Base-by-base conservation (phyloP, 2,888 invertebrate species). In the Eutolmus rufibarbis region DNA sequence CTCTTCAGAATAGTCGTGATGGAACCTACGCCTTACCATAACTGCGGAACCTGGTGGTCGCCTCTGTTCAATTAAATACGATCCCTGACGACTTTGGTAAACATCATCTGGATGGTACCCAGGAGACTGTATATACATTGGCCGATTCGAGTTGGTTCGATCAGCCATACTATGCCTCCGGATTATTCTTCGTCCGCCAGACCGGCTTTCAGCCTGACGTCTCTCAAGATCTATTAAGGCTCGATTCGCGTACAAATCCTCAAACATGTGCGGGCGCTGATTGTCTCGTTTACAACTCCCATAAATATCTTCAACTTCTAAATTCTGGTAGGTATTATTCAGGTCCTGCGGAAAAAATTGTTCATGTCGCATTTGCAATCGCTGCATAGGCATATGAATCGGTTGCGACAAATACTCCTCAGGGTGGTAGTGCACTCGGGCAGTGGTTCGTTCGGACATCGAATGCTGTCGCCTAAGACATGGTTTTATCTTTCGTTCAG, bases 81-180 rank as follows among this genome's bases (percentile, higher is more conserved):
- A 91, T 1, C 91, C 92, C 28, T 92, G 91, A 2, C 91, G 90
- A 46, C 91, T 92, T 89, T 92, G 92, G 86, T 92, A 92, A 34
- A 92, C 90, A 74, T 88, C 82, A 0, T 90, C 89, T 76, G 89
- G 89, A 12, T 88, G 87, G 34, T 88, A 89, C 12, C 16, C 37
- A 14, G 74, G 74, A 9, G 87, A 66, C 78, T 89, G 81, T 0
- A 89, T 82, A 23, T 89, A 76, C 81, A 89, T 88, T n/a, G 89
- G 89, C 1, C 91, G 90, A 31, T 91, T 89, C 12, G 89, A 90
- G 1, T 89, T 88, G 5, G 89, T 89, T 14, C 92, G 91, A 90
- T 93, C 93, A 0, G 93, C 92, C 66, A 92, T 92, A 88, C 93
- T 93, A 88, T 93, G 93, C 3, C 93, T 90, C 3, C 93, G 90